phyloP scores from a whole-genome alignment of 1,140 invertebrate genomes.

The Drosophila yakuba region DNA sequence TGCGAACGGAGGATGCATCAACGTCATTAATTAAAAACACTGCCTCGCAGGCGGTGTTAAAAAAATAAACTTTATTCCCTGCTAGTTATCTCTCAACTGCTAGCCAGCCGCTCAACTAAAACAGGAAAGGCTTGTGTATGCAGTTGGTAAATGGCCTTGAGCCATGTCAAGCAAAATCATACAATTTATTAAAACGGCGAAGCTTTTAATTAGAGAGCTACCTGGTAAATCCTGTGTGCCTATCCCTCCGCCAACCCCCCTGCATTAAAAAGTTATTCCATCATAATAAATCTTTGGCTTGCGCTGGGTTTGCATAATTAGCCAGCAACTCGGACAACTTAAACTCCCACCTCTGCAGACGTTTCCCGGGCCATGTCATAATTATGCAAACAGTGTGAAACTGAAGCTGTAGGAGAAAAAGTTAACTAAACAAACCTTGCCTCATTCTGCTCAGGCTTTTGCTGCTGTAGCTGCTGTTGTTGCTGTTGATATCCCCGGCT shows the following conservation, averaged over 20 bases:
- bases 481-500: conserved; percentile 46
- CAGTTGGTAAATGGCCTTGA: conserved; percentile 15
- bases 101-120: neutral
- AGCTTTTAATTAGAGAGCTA: conserved; percentile 76
- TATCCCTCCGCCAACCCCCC: conserved; percentile 1
- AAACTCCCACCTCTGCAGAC: conserved; percentile 24
- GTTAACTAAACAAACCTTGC: conserved; percentile 67
- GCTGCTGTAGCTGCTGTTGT: neutral
- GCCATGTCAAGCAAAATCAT: conserved; percentile 71
- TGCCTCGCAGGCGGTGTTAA: conserved; percentile 26
- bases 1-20: conserved; percentile 43
- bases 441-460: conserved; percentile 11
- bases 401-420: conserved; percentile 49
- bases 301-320: conserved; percentile 73
- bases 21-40: conserved; percentile 78
- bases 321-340: conserved; percentile 58
- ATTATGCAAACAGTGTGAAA: conserved; percentile 79
- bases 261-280: conserved; percentile 72
- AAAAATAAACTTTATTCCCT: conserved; percentile 21
- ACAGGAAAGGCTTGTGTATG: conserved; percentile 4
- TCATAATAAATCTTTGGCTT: conserved; percentile 75
- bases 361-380: conserved; percentile 56
- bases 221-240: conserved; percentile 12
- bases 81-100: neutral
- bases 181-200: conserved; percentile 74